Percentiles rank a stretch among this genome's conserved stretches.
Evolutionary conservation across 2,113 vertebrate species (phyloP).

Genomic region (Limanda limanda): DNA sequence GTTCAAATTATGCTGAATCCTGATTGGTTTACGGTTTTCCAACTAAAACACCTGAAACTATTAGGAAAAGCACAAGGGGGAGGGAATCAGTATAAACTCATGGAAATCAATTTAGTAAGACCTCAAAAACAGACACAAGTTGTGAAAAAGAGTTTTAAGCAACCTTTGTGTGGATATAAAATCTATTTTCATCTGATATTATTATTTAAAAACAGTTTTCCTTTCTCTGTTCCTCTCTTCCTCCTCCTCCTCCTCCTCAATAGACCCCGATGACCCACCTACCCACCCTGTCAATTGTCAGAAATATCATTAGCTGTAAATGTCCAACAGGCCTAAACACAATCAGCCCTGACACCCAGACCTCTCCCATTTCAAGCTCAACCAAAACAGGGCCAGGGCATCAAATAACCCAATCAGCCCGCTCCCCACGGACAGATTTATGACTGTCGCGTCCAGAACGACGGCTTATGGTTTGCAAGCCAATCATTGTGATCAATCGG

Average conservation of each 20-base stretch:
- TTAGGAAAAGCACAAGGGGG: too few relatives aligned
- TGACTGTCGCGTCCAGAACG: constrained; percentile 37
- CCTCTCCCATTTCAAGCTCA: constrained; percentile 51
- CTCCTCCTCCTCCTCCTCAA: constrained; percentile 9
- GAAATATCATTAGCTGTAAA: constrained; percentile 68
- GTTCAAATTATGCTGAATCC: not conserved
- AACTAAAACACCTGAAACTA: too few relatives aligned
- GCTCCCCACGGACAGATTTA: constrained; percentile 65
- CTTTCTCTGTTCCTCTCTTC: not conserved
- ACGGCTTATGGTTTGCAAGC: constrained; percentile 61
- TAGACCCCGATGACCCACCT: not conserved
- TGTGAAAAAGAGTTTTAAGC: too few relatives aligned
- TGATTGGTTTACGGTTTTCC: not conserved
- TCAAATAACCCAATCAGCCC: constrained; percentile 75
- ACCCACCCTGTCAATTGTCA: constrained; percentile 38
- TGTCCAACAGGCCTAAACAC: constrained; percentile 56
- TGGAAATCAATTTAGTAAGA: too few relatives aligned
- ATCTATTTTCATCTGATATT: too few relatives aligned
- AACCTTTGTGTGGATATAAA: too few relatives aligned
- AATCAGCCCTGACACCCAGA: constrained; percentile 57
- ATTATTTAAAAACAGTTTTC: not conserved
- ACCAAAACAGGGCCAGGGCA: constrained; percentile 40
- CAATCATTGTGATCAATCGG: constrained; percentile 71
- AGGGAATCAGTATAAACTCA: not conserved
- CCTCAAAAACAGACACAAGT: too few relatives aligned